Evolutionary conservation across 2,888 invertebrate species (phyloP), one percentile per base, ranked within the genome.

Genomic region (Catocala sponsa): DNA sequence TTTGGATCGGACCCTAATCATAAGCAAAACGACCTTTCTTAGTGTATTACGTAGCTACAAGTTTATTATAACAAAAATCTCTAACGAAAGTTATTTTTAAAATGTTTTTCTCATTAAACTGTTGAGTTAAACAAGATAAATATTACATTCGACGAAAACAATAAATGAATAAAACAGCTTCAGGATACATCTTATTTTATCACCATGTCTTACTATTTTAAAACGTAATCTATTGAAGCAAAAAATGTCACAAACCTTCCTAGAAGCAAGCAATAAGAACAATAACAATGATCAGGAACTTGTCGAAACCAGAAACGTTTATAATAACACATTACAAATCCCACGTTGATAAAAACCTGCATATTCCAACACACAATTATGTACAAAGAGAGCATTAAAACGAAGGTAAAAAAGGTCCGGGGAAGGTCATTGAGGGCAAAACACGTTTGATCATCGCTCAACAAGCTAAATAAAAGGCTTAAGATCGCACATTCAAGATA

Each of bases 281-380:
- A 55, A 59, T 57, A 55, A 76, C 76, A 76, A 76, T 76, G 48
- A 69, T 46, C 61, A 76, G 76, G 76, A 76, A 76, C 76, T 70
- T 62, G 33, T 55, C 51, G 62, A 68, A 78, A 75, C 76, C 76
- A 76, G 78, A 76, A 78, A 67, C 47, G 51, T 55, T 62, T 59
- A 68, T 75, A 75, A 78, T 58, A 69, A 65, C 55, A 52, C 60
- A 53, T 65, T 59, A 65, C 60, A 70, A 75, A 70, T 76, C 76
- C 76, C 76, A 76, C 78, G 78, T 68, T 63, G 46, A 61, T 59
- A 76, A 76, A 75, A 76, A 75, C 64, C 35, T 63, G 64, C 60
- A 68, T 65, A 66, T 66, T 69, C 72, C 55, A 70, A 63, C 62
- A 49, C 42, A 59, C 68, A 74, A 67, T 67, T 68, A 67, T 59